A percentile compares a stretch with the other conserved stretches of the same genome.
Conservation (phyloP, 2,797 vertebrate genomes). For the Garrulus glandarius region DNA sequence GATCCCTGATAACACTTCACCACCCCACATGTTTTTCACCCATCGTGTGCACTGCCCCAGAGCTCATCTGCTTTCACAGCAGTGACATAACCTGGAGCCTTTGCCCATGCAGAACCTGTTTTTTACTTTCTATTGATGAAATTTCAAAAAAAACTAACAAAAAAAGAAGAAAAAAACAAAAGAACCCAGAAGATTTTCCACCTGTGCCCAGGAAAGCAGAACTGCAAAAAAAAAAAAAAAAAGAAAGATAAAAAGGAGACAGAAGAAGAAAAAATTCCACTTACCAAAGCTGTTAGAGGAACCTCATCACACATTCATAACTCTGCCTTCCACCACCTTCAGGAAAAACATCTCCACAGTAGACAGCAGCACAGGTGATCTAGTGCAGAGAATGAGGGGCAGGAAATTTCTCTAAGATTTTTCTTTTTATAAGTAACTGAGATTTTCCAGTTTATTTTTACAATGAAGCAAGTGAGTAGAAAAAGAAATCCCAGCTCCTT, state of each 20-base stretch:
- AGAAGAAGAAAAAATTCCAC: not conserved
- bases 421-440: not conserved
- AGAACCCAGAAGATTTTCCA: not conserved
- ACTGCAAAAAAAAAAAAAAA: not conserved
- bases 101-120: not conserved
- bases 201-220: not conserved
- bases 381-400: not conserved
- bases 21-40: not conserved
- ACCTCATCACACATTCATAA: not conserved
- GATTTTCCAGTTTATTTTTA: not conserved
- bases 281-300: not conserved
- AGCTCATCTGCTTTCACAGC: not conserved
- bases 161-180: not conserved
- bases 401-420: not conserved
- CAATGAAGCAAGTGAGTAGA: not conserved
- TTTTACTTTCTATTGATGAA: not conserved
- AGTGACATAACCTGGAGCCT: accelerated
- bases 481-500: not conserved
- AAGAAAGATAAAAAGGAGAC: not conserved
- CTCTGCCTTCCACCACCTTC: not conserved
- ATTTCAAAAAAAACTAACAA: not conserved
- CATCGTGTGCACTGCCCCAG: accelerated
- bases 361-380: not conserved
- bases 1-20: not conserved
- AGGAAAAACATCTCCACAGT: not conserved